Evolutionary conservation across 2,113 vertebrate species (phyloP).

Genomic region (Ictalurus punctatus): DNA sequence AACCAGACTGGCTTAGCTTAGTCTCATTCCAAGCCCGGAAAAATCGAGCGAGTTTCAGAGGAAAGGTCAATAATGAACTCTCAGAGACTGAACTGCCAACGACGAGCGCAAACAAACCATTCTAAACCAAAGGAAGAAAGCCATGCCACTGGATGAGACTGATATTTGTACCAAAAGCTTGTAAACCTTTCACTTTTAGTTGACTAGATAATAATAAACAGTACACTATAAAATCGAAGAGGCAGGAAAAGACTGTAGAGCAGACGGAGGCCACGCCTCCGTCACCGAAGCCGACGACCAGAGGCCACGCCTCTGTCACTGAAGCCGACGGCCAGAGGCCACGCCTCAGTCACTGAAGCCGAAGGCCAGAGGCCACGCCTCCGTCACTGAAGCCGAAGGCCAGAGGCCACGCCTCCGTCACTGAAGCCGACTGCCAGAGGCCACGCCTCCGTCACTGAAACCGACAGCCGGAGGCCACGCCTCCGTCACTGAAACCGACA

Average conservation of each 20-base stretch:
- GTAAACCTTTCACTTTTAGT: neutral
- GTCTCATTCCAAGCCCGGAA: neutral
- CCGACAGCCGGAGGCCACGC: neutral
- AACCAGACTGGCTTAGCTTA: neutral
- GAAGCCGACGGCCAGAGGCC: neutral
- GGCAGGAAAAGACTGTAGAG: no score
- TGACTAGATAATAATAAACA: neutral
- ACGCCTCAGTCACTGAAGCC: neutral
- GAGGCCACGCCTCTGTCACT: neutral
- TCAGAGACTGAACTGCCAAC: neutral
- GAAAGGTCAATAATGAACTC: neutral
- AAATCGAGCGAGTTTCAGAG: neutral
- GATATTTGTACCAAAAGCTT: neutral
- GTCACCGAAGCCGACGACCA: neutral
- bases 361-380: neutral
- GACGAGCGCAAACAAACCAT: neutral
- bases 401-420: neutral
- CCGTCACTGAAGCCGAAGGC: neutral
- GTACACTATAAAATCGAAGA: neutral
- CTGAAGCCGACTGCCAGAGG: neutral
- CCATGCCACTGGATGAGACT: neutral
- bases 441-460: neutral
- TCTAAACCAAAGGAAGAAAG: neutral
- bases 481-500: neutral
- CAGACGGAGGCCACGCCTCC: neutral